These are phyloP conservation scores for Gasteruption jaculator DNA, from an alignment of 2,888 invertebrate species.

Conservation along the genomic window DNA sequence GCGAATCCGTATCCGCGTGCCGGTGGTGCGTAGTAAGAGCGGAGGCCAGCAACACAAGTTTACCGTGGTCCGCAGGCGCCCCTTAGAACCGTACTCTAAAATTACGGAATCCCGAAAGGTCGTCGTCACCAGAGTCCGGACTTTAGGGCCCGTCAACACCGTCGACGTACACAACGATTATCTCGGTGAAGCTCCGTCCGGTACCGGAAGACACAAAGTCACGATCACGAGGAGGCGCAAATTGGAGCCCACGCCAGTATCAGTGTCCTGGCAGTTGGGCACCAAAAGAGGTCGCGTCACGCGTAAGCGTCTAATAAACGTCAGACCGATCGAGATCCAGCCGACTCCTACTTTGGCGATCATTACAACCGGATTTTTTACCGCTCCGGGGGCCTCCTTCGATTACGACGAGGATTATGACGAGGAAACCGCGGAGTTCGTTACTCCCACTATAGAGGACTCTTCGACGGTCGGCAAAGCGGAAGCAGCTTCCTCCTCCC, in stretches of 20 bases:
- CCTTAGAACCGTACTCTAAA: constrained; percentile 32
- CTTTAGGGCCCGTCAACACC: constrained; percentile 26
- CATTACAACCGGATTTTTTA: constrained; percentile 47
- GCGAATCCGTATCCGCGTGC: constrained; percentile 47
- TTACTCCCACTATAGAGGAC: too few relatives aligned
- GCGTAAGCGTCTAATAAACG: constrained; percentile 41
- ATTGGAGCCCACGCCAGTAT: constrained; percentile 33
- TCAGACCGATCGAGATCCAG: constrained; percentile 37
- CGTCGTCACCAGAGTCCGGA: constrained; percentile 41
- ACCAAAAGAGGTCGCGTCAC: constrained; percentile 29
- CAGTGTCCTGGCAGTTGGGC: too few relatives aligned
- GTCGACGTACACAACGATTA: background rate
- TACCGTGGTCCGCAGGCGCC: constrained; percentile 44
- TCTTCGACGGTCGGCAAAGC: constrained; percentile 9
- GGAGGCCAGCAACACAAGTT: constrained; percentile 38
- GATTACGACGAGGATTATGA: constrained; percentile 30
- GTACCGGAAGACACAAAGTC: constrained; percentile 37
- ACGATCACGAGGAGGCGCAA: constrained; percentile 46
- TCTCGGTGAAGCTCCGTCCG: too few relatives aligned
- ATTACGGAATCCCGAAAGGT: constrained; percentile 35
- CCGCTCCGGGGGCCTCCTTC: constrained; percentile 31
- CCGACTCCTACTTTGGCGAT: constrained; percentile 43
- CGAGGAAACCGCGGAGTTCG: constrained; percentile 22
- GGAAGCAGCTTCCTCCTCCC: too few relatives aligned
- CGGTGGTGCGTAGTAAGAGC: constrained; percentile 37